phyloP scores from a whole-genome alignment of 2,888 invertebrate species.

The Hirudinaria manillensis region DNA sequence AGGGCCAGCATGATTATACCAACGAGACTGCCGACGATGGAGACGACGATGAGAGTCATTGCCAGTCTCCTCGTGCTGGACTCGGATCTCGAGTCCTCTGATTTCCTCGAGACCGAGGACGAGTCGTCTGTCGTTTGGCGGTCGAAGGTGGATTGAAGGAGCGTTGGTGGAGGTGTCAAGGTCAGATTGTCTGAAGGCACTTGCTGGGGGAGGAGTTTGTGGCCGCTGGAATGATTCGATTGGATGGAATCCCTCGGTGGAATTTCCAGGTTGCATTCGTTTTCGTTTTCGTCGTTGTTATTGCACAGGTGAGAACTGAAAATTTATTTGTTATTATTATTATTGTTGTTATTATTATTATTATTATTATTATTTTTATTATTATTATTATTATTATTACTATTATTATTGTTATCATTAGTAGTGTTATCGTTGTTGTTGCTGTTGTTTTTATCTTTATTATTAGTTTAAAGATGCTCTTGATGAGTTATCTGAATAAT shows the following conservation, averaged over 20 bases:
- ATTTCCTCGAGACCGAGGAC: background rate
- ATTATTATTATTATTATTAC: too few species aligned
- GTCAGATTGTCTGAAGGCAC: slow-evolving; percentile 14
- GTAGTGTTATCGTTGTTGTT: too few species aligned
- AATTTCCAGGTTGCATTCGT: slow-evolving; percentile 17
- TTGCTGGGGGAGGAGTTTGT: background rate
- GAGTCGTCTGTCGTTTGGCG: background rate
- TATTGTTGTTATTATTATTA: too few species aligned
- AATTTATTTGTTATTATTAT: too few species aligned
- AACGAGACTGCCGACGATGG: background rate
- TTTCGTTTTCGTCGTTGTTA: slow-evolving; percentile 2
- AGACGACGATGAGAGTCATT: slow-evolving; percentile 7
- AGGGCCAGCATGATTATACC: background rate
- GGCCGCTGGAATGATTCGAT: background rate
- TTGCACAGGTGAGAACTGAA: background rate
- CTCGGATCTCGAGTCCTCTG: background rate
- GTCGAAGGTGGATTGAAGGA: background rate
- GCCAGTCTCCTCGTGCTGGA: slow-evolving; percentile 2
- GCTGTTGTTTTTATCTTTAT: too few species aligned
- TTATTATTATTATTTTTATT: too few species aligned
- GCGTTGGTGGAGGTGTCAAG: background rate
- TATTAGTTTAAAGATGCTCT: too few species aligned
- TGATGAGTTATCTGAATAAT: too few species aligned
- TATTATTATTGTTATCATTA: too few species aligned
- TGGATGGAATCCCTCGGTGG: slow-evolving; percentile 15